Evolutionary conservation across 2,797 vertebrate genomes (phyloP).

Genomic region (Adrianichthys oophorus): DNA sequence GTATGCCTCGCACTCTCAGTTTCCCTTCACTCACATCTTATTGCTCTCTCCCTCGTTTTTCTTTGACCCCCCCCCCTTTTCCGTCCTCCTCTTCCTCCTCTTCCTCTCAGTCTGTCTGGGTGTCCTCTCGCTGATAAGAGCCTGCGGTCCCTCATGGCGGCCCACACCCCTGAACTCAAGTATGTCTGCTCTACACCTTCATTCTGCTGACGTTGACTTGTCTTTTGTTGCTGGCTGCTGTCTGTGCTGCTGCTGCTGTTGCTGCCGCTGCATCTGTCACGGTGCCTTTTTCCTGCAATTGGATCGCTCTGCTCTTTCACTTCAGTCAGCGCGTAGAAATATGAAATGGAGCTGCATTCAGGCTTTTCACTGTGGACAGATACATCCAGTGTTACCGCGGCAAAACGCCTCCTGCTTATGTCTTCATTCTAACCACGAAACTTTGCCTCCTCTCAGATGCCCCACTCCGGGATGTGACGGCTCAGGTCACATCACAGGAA

Average conservation of each 20-base stretch:
- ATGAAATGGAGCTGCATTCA: too few species aligned
- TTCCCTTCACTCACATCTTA: constrained; percentile 64
- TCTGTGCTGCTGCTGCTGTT: constrained; percentile 43
- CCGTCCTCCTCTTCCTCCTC: constrained; percentile 24
- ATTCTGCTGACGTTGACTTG: constrained; percentile 49
- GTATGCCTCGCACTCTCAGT: constrained; percentile 70
- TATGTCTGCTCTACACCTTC: constrained; percentile 83
- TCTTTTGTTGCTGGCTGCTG: constrained; percentile 48
- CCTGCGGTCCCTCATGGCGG: constrained; percentile 99
- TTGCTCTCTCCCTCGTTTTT: constrained; percentile 30
- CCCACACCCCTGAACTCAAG: constrained; percentile 99
- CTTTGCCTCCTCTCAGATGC: constrained; percentile 80
- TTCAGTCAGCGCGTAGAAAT: background rate
- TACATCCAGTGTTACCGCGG: background rate
- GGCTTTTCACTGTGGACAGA: background rate
- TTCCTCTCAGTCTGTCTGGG: constrained; percentile 93
- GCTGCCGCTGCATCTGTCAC: constrained; percentile 19
- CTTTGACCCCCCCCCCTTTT: constrained; percentile 30
- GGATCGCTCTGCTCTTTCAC: background rate
- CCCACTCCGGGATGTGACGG: constrained; percentile 97
- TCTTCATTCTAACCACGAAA: constrained; percentile 5
- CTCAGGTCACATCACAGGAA: constrained; percentile 97
- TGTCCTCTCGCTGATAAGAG: constrained; percentile 99
- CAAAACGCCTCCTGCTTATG: background rate
- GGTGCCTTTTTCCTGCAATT: constrained; percentile 38